Base-by-base conservation (phyloP, 2,888 invertebrate genomes). In the Ornithoptera alexandrae region DNA sequence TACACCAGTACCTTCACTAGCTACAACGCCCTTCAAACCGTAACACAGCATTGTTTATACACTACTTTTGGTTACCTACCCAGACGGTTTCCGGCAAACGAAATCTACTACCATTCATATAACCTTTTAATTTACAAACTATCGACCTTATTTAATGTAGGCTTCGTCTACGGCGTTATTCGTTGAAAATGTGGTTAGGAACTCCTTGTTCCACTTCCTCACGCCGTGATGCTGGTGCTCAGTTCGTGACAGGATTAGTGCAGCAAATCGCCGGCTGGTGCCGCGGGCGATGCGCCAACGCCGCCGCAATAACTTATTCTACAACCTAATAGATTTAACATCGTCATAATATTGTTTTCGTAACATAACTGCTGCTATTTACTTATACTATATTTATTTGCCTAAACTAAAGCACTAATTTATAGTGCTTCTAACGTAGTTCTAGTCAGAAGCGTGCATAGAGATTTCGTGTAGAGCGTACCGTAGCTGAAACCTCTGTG, bases 211-310 rank as follows among this genome's bases (percentile, higher is more conserved):
- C 50, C 50, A 50, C 50, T 5, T 50, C 46, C 7, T 18, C 50
- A 50, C 0, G 15, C 5, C 17, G 50, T 62, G 64, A 69, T 70
- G 68, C 72, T 71, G 71, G 73, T 75, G 72, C 77, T 74, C 74
- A 74, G 72, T 76, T 79, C 85, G 83, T 85, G 84, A 84, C 83
- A 79, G 75, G 79, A 84, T 86, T 86, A 84, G 83, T 82, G 81
- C 81, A 78, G 75, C 74, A 74, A 74, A 72, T 73, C 73, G 82
- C 86, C 82, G 80, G 18, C 60, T 50, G 62, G 62, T 24, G 69
- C 69, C 65, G 17, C 65, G 18, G 65, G 69, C 69, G 56, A 57
- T 59, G 12, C 20, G 12, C 24, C 22, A 67, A 62, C 61, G 42
- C 53, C 7, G 30, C 56, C 5, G 20, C 22, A 62, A 65, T 65